Evolutionary conservation across 2,888 invertebrate genomes (phyloP).

Genomic region (Ophioninae sp.): DNA sequence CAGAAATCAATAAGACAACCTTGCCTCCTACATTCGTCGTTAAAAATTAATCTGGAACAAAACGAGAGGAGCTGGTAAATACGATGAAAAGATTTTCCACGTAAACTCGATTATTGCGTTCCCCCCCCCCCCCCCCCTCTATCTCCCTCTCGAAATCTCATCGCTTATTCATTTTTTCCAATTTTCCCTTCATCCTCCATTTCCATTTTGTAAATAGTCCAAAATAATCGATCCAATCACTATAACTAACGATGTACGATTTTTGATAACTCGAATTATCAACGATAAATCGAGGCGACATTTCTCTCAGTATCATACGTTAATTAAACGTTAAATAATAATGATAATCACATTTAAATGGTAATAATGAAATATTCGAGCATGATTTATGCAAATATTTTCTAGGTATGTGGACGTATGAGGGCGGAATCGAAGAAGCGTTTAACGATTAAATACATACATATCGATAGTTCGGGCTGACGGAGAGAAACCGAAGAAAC

Average conservation of each 20-base stretch:
- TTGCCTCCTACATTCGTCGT: slow-evolving; percentile 69
- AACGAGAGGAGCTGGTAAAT: slow-evolving; percentile 11
- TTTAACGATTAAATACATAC: not conserved
- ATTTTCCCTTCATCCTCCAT: not conserved
- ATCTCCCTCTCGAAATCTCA: not conserved
- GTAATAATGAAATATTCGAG: not conserved
- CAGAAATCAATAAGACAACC: slow-evolving; percentile 74
- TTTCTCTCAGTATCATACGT: slow-evolving; percentile 22
- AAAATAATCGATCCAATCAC: slow-evolving; percentile 16
- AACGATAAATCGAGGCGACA: not conserved
- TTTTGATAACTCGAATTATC: not conserved
- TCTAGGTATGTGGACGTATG: not conserved
- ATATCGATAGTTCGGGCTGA: slow-evolving; percentile 8
- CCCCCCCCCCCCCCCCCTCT: too few relatives aligned
- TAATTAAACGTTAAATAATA: not conserved
- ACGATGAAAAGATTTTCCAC: slow-evolving; percentile 7
- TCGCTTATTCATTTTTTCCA: not conserved
- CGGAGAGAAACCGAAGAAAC: not conserved
- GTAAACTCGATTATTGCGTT: not conserved
- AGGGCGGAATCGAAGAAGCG: not conserved
- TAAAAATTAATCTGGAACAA: slow-evolving; percentile 33
- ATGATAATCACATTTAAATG: not conserved
- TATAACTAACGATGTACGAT: not conserved
- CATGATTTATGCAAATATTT: not conserved
- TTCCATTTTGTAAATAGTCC: slow-evolving; percentile 36